phyloP scores from a whole-genome alignment of 2,113 vertebrate species.

The Lepisosteus oculatus region DNA sequence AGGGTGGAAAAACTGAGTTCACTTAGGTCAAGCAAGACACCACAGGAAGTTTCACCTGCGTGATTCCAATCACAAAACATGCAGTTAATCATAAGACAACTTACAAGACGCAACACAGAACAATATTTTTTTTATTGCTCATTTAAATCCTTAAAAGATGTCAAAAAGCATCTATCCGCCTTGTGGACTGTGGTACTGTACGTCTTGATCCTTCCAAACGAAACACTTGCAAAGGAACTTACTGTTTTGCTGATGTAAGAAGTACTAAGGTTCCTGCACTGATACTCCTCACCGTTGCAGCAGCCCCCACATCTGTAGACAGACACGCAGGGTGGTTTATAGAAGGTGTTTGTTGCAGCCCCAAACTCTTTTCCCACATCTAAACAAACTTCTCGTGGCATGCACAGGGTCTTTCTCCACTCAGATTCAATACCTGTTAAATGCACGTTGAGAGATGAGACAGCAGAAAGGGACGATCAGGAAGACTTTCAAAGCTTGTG shows the following conservation, averaged over 20 bases:
- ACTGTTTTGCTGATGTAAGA: slow-evolving; percentile 95
- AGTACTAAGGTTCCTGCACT: slow-evolving; percentile 92
- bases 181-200: no score
- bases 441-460: slow-evolving; percentile 63
- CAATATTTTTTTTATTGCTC: no score
- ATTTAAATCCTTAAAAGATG: no score
- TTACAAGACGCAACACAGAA: no score
- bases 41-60: no score
- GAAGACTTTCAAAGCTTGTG: no score
- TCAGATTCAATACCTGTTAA: slow-evolving; percentile 95
- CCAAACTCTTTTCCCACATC: slow-evolving; percentile 98
- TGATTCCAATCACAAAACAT: no score
- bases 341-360: slow-evolving; percentile 96
- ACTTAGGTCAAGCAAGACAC: no score
- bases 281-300: slow-evolving; percentile 95
- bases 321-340: slow-evolving; percentile 98
- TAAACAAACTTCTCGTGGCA: slow-evolving; percentile 95
- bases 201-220: no score
- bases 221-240: slow-evolving; percentile 47
- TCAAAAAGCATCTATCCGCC: no score
- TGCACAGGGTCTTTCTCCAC: slow-evolving; percentile 96
- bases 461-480: slow-evolving; percentile 30
- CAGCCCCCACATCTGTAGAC: slow-evolving; percentile 98
- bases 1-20: no score
- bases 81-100: no score